A percentile compares a stretch with the other conserved stretches of the same genome.
Conservation (phyloP, 1,140 invertebrate genomes). For the Drosophila guanche region DNA sequence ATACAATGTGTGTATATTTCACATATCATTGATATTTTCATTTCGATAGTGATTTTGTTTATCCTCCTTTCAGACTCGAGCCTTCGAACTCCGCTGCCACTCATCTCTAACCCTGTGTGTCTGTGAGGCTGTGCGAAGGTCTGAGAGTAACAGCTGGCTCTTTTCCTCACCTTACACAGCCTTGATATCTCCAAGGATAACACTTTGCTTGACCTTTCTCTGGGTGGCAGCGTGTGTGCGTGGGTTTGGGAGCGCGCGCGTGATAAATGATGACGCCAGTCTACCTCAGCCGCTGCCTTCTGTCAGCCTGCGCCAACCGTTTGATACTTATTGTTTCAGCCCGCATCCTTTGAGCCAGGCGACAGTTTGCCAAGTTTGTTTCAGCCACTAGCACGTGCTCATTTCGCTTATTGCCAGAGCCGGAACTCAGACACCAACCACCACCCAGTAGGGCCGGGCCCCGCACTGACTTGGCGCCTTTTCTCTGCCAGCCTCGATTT, state of each 20-base stretch:
- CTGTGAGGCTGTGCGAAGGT: constrained; percentile 27
- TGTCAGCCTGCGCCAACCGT: constrained; percentile 23
- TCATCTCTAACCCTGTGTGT: background rate
- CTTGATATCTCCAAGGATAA: constrained; percentile 70
- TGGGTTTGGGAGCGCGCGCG: constrained; percentile 26
- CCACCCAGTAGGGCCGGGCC: constrained; percentile 1
- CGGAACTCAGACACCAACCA: background rate
- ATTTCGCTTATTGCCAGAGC: constrained; percentile 58
- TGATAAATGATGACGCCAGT: constrained; percentile 71
- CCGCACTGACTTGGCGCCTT: constrained; percentile 45
- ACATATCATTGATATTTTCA: constrained; percentile 64
- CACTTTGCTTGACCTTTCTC: constrained; percentile 73
- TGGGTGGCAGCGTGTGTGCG: constrained; percentile 9
- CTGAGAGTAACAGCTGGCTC: constrained; percentile 56
- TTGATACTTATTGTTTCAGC: constrained; percentile 68
- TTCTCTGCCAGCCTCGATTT: constrained; percentile 65
- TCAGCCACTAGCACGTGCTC: constrained; percentile 52
- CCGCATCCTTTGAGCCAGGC: constrained; percentile 52
- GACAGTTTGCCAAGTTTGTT: constrained; percentile 45
- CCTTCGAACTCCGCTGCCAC: background rate
- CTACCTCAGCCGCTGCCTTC: constrained; percentile 4
- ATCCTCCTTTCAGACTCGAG: background rate
- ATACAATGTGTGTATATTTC: background rate
- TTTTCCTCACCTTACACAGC: constrained; percentile 30
- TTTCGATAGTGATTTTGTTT: constrained; percentile 59